These are phyloP conservation scores for Argya squamiceps DNA, from an alignment of 2,797 vertebrate genomes.

Conservation along the genomic window DNA sequence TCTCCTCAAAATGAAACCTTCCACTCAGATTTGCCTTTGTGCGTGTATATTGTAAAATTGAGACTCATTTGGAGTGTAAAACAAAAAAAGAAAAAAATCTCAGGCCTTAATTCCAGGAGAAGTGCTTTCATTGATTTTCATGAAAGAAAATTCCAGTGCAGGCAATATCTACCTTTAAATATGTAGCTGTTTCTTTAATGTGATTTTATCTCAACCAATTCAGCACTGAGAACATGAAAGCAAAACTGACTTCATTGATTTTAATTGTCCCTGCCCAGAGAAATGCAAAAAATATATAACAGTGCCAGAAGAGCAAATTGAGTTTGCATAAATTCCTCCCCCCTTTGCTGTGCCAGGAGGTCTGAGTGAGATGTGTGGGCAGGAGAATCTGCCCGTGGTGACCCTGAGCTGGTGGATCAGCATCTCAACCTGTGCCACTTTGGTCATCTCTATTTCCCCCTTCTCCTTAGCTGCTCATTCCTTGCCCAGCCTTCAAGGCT, in stretches of 20 bases:
- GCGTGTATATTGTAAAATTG: conserved; percentile 22
- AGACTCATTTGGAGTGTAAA: conserved; percentile 34
- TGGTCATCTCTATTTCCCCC: fast-evolving
- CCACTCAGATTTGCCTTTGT: conserved; percentile 25
- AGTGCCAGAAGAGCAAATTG: not conserved
- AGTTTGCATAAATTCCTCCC: not conserved
- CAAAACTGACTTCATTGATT: conserved; percentile 57
- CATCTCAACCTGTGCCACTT: not conserved
- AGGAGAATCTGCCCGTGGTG: not conserved
- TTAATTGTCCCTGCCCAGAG: conserved; percentile 42
- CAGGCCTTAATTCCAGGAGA: conserved; percentile 19
- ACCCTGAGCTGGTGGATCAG: not conserved
- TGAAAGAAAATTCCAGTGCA: conserved; percentile 47
- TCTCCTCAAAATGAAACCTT: conserved; percentile 40
- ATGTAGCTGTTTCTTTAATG: conserved; percentile 41
- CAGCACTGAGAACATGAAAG: conserved; percentile 28
- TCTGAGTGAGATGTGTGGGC: fast-evolving
- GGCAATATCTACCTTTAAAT: conserved; percentile 36
- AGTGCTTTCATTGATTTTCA: conserved; percentile 48
- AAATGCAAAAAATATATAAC: not conserved
- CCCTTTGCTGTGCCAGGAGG: not conserved
- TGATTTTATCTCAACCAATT: conserved; percentile 51
- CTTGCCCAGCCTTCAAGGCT: not conserved
- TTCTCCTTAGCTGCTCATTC: not conserved
- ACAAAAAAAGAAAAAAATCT: not conserved